These are phyloP conservation scores for Altica lythri DNA, from an alignment of 2,888 invertebrate species.

Conservation along the genomic window DNA sequence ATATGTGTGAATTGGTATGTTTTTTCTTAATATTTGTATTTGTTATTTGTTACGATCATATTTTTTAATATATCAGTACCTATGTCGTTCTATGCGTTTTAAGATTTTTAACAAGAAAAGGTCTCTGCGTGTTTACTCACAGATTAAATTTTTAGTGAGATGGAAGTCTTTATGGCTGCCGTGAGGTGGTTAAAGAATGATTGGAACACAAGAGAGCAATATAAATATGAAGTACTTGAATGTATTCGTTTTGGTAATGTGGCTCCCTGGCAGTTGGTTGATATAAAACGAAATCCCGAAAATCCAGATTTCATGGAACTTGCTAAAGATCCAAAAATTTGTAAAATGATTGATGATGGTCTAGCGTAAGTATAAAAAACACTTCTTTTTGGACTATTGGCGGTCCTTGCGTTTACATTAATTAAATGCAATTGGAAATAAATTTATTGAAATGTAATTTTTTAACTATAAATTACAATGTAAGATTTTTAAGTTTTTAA, in stretches of 20 bases:
- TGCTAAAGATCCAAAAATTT: constrained; percentile 69
- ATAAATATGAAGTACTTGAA: constrained; percentile 66
- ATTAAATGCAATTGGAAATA: too few species aligned
- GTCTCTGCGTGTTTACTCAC: too few species aligned
- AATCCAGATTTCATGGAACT: constrained; percentile 74
- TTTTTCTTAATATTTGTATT: too few species aligned
- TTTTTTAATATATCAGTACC: too few species aligned
- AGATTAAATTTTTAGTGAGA: constrained; percentile 60
- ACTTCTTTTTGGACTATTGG: too few species aligned
- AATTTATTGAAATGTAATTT: too few species aligned
- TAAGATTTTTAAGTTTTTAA: too few species aligned
- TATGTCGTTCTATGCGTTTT: too few species aligned
- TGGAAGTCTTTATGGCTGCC: constrained; percentile 80
- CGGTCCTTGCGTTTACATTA: too few species aligned
- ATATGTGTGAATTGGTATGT: constrained; percentile 74
- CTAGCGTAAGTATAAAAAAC: constrained; percentile 68
- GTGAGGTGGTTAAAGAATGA: constrained; percentile 78
- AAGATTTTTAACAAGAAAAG: too few species aligned
- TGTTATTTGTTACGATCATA: too few species aligned
- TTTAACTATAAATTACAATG: too few species aligned
- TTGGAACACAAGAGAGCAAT: constrained; percentile 66
- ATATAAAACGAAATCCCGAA: constrained; percentile 74
- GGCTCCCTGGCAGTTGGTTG: constrained; percentile 79
- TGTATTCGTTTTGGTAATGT: constrained; percentile 80
- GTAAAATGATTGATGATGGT: constrained; percentile 80